Percentiles rank a stretch among this genome's conserved stretches.
These are phyloP conservation scores for Chelonus insularis DNA, from an alignment of 1,140 invertebrate species.

Conservation along the genomic window DNA sequence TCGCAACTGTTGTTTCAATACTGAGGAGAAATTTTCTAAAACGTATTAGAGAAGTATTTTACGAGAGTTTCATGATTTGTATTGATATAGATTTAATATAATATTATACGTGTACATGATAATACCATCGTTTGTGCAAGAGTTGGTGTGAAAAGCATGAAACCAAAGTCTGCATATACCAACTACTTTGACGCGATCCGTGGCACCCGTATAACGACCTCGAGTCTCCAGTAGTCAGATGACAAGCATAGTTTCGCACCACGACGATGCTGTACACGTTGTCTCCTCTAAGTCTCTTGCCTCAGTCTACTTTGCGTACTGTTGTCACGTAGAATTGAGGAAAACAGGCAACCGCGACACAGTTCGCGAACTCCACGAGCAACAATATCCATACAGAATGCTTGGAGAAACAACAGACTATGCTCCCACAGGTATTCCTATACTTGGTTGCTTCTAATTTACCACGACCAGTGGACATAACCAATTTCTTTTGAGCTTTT, in stretches of 20 bases:
- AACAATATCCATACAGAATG: constrained; percentile 3
- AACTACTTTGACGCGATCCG: neutral
- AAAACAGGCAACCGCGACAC: constrained; percentile 4
- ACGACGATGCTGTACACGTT: constrained; percentile 13
- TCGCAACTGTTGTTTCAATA: too few relatives aligned
- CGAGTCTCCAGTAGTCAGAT: constrained; percentile 17
- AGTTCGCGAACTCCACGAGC: neutral
- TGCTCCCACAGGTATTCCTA: constrained; percentile 3
- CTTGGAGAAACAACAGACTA: neutral
- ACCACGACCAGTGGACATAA: neutral
- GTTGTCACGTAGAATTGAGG: neutral
- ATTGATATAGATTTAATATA: too few relatives aligned
- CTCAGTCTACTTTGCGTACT: neutral
- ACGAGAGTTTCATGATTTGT: too few relatives aligned
- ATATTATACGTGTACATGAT: neutral
- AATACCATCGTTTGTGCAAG: neutral
- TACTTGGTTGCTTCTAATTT: constrained; percentile 7
- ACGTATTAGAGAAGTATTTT: too few relatives aligned
- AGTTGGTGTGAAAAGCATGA: neutral
- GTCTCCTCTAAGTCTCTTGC: neutral
- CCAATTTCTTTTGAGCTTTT: neutral
- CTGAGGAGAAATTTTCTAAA: too few relatives aligned
- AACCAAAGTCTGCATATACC: neutral
- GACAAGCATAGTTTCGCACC: constrained; percentile 25
- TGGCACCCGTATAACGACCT: neutral